phyloP scores from a whole-genome alignment of 2,888 invertebrate genomes.

The Drosophila kuntzei region DNA sequence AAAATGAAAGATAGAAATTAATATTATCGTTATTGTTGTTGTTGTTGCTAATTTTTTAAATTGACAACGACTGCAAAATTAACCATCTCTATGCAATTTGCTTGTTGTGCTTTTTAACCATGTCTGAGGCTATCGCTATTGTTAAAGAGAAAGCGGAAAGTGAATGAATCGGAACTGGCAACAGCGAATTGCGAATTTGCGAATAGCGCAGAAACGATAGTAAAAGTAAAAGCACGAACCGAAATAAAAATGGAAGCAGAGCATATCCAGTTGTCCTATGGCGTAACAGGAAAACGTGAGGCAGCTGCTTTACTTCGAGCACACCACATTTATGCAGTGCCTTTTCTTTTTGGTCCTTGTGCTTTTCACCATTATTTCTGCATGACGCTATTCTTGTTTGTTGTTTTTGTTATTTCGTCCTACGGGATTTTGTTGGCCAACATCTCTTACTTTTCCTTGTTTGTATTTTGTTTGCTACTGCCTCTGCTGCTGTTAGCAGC shows the following conservation, averaged over 20 bases:
- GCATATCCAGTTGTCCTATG: slow-evolving; percentile 63
- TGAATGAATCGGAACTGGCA: slow-evolving; percentile 42
- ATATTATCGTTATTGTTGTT: slow-evolving; percentile 32
- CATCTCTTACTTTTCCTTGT: slow-evolving; percentile 53
- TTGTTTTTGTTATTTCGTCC: slow-evolving; percentile 45
- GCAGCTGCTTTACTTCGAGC: slow-evolving; percentile 58
- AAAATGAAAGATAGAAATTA: slow-evolving; percentile 55
- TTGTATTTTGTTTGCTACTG: slow-evolving; percentile 45
- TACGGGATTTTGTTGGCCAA: slow-evolving; percentile 66
- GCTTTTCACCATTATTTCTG: slow-evolving; percentile 67
- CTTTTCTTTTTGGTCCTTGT: slow-evolving; percentile 31
- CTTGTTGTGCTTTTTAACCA: slow-evolving; percentile 52
- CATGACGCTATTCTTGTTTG: slow-evolving; percentile 42
- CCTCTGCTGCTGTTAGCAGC: slow-evolving; percentile 65
- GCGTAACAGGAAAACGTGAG: slow-evolving; percentile 66
- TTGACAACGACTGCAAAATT: slow-evolving; percentile 60
- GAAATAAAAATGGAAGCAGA: slow-evolving; percentile 17
- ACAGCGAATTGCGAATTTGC: slow-evolving; percentile 19
- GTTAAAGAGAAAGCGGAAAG: slow-evolving; percentile 58
- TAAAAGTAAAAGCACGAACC: slow-evolving; percentile 17
- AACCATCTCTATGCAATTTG: slow-evolving; percentile 72
- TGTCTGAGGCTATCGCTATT: slow-evolving; percentile 47
- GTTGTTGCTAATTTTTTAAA: too few relatives aligned
- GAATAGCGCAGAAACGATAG: slow-evolving; percentile 34
- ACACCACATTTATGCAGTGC: slow-evolving; percentile 58